Percentiles rank a stretch among this genome's conserved stretches.
Evolutionary conservation across 2,888 invertebrate species (phyloP).

Genomic region (Sepioteuthis lessoniana): DNA sequence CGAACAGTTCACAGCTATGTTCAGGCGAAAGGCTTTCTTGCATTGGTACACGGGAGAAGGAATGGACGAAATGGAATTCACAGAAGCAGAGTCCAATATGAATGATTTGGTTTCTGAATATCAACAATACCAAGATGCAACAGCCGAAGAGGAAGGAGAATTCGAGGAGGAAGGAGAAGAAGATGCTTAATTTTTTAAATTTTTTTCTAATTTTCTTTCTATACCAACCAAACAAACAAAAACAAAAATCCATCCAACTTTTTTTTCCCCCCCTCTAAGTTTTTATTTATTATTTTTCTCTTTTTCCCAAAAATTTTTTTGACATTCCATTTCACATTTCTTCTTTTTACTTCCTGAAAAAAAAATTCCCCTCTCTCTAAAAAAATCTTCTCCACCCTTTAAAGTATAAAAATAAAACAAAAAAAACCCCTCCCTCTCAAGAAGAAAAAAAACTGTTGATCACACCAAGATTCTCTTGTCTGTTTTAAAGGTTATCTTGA

Average conservation of each 20-base stretch:
- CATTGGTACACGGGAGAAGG: constrained; percentile 99
- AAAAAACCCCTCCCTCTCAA: too few species aligned
- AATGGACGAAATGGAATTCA: constrained; percentile 91
- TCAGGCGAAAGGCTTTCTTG: constrained; percentile 95
- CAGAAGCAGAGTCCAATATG: constrained; percentile 95
- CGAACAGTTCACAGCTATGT: constrained; percentile 86
- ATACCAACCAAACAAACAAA: background rate
- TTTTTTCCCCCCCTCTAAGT: background rate
- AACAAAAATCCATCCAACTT: constrained; percentile 16
- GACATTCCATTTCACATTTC: constrained; percentile 7
- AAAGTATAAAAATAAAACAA: background rate
- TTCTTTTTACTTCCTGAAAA: too few species aligned
- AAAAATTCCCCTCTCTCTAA: background rate
- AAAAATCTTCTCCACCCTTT: too few species aligned
- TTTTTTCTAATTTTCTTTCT: background rate
- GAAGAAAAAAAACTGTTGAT: background rate
- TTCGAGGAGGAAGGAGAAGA: constrained; percentile 77
- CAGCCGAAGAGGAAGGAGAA: constrained; percentile 79
- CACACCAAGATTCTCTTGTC: background rate
- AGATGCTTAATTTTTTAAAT: background rate
- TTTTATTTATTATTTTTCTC: background rate
- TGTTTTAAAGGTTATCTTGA: constrained; percentile 20
- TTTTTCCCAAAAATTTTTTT: background rate
- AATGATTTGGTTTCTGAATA: constrained; percentile 78
- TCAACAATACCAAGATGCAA: constrained; percentile 70